Evolutionary conservation across 2,113 vertebrate genomes (phyloP), one percentile per base, ranked within the genome.

Genomic region (Phycodurus eques): DNA sequence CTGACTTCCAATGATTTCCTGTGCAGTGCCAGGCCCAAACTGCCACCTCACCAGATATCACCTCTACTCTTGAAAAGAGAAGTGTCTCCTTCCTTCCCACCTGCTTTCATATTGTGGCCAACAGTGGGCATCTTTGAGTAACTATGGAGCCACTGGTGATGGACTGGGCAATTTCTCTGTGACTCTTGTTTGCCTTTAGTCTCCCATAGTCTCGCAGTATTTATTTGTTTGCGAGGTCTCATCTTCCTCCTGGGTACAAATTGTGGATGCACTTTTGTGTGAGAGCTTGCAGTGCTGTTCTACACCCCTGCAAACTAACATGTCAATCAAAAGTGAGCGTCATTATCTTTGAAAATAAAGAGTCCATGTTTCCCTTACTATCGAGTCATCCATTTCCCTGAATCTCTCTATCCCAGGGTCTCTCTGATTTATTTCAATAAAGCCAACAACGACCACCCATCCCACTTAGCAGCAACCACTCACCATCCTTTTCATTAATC

Each of bases 131-230:
- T 76, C 73, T 86, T 80, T 84, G 80, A 84, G 70, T 85, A 80
- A 87, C 75, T 77, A 72, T 69, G 74, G 72, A 79, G 83, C 80
- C 72, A 22, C 84, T 70, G 72, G 80, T 89, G 88, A 92, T 89
- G 78, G 87, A 92, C 90, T 88, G 86, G 82, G 75, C 86, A 86
- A 89, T 91, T 92, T 90, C 85, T 80, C 75, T 78, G 71, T 69
- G 76, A 88, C 85, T 90, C 84, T 83, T 83, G 84, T 83, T 88
- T 76, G 80, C 74, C 81, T 81, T 82, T 83, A 78, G 87, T 87
- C 74, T 78, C 80, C 71, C 75, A 64, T 83, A 73, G 63, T 78
- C 80, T 71, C 64, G 73, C 78, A 71, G 79, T 70, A 67, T 80
- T 35, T 79, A n/a, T 71, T 22, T 74, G 70, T 68, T 19, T 67